These are phyloP conservation scores for Zele albiditarsus DNA, from an alignment of 2,888 invertebrate genomes.

Conservation along the genomic window DNA sequence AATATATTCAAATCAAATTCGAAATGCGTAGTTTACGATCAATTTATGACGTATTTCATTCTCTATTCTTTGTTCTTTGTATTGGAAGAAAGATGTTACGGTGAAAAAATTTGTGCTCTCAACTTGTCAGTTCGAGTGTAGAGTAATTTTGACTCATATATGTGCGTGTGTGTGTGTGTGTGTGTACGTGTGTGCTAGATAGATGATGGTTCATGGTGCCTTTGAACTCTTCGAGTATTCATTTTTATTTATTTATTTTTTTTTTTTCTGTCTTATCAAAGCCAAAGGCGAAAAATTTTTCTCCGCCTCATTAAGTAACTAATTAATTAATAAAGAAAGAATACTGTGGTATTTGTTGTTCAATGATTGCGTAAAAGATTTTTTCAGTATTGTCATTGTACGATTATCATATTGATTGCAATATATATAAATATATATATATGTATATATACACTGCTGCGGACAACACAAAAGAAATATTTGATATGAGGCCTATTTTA, in stretches of 20 bases:
- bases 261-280: not conserved
- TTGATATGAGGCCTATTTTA: not conserved
- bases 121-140: not conserved
- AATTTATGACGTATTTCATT: not conserved
- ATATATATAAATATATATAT: not conserved
- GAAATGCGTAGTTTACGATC: not conserved
- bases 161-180: not conserved
- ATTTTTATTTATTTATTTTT: not conserved
- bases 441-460: not conserved
- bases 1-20: not conserved
- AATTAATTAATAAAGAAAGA: not conserved
- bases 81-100: not conserved
- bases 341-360: not conserved
- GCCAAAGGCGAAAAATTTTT: not conserved
- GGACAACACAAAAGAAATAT: not conserved
- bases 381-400: not conserved
- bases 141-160: not conserved
- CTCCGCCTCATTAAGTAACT: not conserved
- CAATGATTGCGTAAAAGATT: not conserved
- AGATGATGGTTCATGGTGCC: constrained; percentile 1
- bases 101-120: not conserved
- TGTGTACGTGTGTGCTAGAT: not conserved
- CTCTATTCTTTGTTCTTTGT: not conserved
- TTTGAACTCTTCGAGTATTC: constrained; percentile 6
- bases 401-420: not conserved